Base-by-base conservation (phyloP, 2,113 vertebrate species). In the zebrafish (Danio rerio) region DNA sequence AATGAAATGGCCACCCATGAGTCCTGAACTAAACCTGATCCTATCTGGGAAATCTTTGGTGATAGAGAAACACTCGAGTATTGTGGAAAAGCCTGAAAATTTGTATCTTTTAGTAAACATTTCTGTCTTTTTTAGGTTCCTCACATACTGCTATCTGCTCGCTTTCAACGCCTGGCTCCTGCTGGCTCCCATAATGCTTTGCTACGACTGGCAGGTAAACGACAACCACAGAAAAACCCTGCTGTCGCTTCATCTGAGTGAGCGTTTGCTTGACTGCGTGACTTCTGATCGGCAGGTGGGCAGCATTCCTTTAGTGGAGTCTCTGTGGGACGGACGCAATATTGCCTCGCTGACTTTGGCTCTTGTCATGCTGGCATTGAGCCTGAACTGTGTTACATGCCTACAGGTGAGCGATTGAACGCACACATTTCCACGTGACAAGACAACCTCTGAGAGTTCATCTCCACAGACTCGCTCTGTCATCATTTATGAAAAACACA, bases 221-320 rank as follows among this genome's bases (percentile, higher is more conserved):
- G 16, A 9, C 21, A 18, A 66, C 62, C 43, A 66, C 56, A 78
- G 9, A 55, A 12, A 71, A 7, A 18, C 31, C 7, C 56, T 9
- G 56, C 9, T 20, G 1, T 56, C 9, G 6, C 20, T 21, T 13
- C 40, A 12, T 55, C 8, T 18, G 43, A 58, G 53, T 58, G 11
- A 9, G 9, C 5, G 31, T 43, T 74, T 45, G 16, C 13, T 3
- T 78, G 7, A 49, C 12, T 69, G 43, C 18, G 5, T 59, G 52
- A 16, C 95, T 89, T 98, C 97, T 0, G 96, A 97, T 90, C 99
- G 96, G 96, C 96, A 99, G 91, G 98, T 98, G 0, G 97, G 97
- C 85, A 99, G 98, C 86, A 99, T 99, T 66, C 96, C 97, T 75
- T 88, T 99, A 90, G 91, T 99, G 0, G 96, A 98, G 88, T 96